Evolutionary conservation across 2,797 vertebrate genomes (phyloP), one percentile per base, ranked within the genome.

Genomic region (Karalla daura): DNA sequence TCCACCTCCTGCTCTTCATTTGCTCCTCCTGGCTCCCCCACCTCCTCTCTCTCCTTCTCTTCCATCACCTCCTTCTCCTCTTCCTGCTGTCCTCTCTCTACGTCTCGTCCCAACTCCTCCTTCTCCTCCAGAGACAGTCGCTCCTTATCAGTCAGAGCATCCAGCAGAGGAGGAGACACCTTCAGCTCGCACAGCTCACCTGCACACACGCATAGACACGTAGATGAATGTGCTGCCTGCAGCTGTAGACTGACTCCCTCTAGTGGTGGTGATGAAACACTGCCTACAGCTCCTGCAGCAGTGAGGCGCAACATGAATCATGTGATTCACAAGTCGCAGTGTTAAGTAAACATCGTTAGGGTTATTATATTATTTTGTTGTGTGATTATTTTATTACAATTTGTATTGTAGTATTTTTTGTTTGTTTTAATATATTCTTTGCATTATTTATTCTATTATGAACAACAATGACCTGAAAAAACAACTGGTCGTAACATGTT

Each of bases 131-230:
- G 55, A 3, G 88, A 90, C 69, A 86, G 86, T 40, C 84, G 81
- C 79, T 92, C 90, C 73, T 93, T 93, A 71, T 72, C 83, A 0
- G 84, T 92, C 75, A 92, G 85, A 37, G 83, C 80, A 1, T 78
- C 68, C 3, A 36, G 64, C 65, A 76, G 50, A 84, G 66, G 32
- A 72, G 17, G 0, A 89, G 88, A 27, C 4, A 21, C 75, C 78
- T 91, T 93, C 70, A 92, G 76, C 73, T 93, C 93, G 35, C 89
- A 84, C 36, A 90, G 49, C 67, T 93, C 93, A 3, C 91, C 93
- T 94, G 52, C 35, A 56, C 2, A 24, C 1, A 20, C 3, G 10
- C 28, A 30, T 14, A 53, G 5, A 12, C 2, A n/a, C 11, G 10
- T 2, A 10, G 5, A 7, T 30, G 10, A n/a, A n/a, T n/a, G n/a